Percentiles rank a stretch among this genome's conserved stretches.
These are phyloP conservation scores for Streblospio benedicti DNA, from an alignment of 1,140 invertebrate genomes.

Conservation along the genomic window DNA sequence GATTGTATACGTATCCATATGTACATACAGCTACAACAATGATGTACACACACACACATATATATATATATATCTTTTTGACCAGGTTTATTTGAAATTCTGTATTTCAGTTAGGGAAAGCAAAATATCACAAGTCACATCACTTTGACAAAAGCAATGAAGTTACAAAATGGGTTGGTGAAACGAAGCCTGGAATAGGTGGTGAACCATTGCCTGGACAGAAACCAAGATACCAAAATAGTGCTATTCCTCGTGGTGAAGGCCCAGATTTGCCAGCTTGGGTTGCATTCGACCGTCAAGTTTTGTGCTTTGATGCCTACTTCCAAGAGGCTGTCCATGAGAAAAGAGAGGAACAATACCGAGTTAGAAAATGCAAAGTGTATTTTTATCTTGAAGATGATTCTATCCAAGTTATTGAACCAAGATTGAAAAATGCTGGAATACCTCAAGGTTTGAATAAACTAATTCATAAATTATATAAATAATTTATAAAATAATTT, in stretches of 20 bases:
- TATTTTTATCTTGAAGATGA: constrained; percentile 49
- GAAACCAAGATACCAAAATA: constrained; percentile 34
- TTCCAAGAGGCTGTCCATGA: constrained; percentile 47
- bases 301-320: constrained; percentile 40
- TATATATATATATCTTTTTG: not conserved
- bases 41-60: too few species aligned
- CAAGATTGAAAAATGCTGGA: constrained; percentile 44
- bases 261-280: constrained; percentile 65
- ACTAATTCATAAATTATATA: not conserved
- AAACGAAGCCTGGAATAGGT: constrained; percentile 44
- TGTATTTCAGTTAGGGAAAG: constrained; percentile 42
- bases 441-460: constrained; percentile 40
- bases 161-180: constrained; percentile 37
- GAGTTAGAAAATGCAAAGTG: constrained; percentile 44
- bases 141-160: constrained; percentile 46
- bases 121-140: constrained; percentile 46
- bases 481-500: not conserved
- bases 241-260: constrained; percentile 49
- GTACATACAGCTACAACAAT: too few species aligned
- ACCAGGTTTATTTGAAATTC: not conserved
- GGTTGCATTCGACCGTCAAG: constrained; percentile 76
- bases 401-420: constrained; percentile 47
- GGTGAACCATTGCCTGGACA: constrained; percentile 42
- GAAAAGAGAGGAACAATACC: constrained; percentile 42
- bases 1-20: too few species aligned